phyloP scores from a whole-genome alignment of 2,113 vertebrate species.

The Channa argus region DNA sequence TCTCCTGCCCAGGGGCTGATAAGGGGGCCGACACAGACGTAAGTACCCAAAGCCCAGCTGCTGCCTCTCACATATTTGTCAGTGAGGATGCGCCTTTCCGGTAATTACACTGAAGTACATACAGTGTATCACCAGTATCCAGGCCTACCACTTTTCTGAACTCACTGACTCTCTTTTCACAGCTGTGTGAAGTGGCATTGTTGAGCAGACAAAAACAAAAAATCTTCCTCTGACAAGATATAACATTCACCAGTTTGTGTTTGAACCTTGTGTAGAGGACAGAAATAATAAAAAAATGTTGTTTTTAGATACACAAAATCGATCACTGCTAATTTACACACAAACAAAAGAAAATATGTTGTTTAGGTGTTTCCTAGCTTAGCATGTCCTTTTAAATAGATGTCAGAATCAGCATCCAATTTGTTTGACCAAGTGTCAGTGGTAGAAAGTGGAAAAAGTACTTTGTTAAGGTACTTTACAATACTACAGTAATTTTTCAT shows the following conservation, averaged over 20 bases:
- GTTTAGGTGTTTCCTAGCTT: not conserved
- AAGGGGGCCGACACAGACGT: conserved; percentile 98
- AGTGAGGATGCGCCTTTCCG: conserved; percentile 20
- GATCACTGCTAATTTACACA: not conserved
- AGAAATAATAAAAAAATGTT: not conserved
- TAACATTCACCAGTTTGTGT: not conserved
- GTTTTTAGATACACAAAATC: not conserved
- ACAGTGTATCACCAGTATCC: not conserved
- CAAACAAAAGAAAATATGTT: not conserved
- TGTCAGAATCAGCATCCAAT: no score
- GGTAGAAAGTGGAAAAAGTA: no score
- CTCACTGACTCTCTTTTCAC: not conserved
- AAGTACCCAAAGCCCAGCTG: conserved; percentile 82
- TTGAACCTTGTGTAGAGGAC: not conserved
- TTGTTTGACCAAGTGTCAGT: no score
- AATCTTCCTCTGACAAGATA: not conserved
- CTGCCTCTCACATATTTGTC: conserved; percentile 26
- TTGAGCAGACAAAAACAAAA: not conserved
- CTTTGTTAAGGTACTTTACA: no score
- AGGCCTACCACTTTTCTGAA: not conserved
- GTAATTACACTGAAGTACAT: conserved; percentile 27
- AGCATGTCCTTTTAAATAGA: not conserved
- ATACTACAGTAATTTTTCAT: no score
- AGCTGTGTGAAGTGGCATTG: conserved; percentile 2
- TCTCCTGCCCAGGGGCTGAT: conserved; percentile 95